These are phyloP conservation scores for Apus apus DNA, from an alignment of 2,113 vertebrate genomes.

Conservation along the genomic window DNA sequence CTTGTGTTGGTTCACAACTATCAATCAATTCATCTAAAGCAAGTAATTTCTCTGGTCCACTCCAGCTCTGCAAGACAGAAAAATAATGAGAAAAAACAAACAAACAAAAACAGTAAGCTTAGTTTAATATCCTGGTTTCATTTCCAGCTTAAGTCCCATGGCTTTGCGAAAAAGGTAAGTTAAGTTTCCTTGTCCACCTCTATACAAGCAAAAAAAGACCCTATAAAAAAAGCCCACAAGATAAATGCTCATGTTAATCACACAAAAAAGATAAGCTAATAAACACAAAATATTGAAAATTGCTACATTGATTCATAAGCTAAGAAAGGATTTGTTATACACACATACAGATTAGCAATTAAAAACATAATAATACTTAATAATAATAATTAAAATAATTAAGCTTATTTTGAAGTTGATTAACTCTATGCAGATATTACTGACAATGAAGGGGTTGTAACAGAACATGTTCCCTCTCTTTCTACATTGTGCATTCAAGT, in stretches of 20 bases:
- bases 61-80: constrained; percentile 84
- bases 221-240: constrained; percentile 14
- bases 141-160: background rate
- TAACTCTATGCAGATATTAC: constrained; percentile 5
- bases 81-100: background rate
- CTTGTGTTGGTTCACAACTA: constrained; percentile 98
- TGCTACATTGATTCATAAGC: constrained; percentile 40
- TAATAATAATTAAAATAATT: constrained; percentile 65
- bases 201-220: background rate
- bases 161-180: background rate
- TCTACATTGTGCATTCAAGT: background rate
- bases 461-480: background rate
- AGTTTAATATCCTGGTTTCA: background rate
- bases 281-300: constrained; percentile 56
- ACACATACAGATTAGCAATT: constrained; percentile 52
- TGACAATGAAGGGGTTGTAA: background rate
- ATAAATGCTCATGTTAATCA: constrained; percentile 40
- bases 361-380: constrained; percentile 60
- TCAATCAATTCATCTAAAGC: constrained; percentile 99
- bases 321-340: constrained; percentile 52
- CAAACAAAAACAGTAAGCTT: background rate
- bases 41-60: constrained; percentile 96
- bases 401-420: constrained; percentile 41
- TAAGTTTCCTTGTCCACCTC: background rate
- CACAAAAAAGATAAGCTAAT: constrained; percentile 57